phyloP scores from a whole-genome alignment of 2,888 invertebrate species.

The Cylloceria caligata region DNA sequence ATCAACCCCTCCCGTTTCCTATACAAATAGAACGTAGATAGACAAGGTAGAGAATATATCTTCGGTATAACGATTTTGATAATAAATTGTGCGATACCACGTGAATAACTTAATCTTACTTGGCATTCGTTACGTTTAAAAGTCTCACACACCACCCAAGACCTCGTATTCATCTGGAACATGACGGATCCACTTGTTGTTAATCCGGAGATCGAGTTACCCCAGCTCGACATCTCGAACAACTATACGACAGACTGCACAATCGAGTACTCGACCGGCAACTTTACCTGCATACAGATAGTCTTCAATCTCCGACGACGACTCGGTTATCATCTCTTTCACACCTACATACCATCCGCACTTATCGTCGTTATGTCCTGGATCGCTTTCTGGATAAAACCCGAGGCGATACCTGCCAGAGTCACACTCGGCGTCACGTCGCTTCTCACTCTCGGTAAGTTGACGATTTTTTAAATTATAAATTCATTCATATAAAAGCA shows the following conservation, averaged over 20 bases:
- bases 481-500: too few species aligned
- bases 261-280: slow-evolving; percentile 94
- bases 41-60: neutral
- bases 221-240: slow-evolving; percentile 94
- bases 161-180: slow-evolving; percentile 96
- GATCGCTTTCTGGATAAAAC: slow-evolving; percentile 98
- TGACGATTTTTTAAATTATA: slow-evolving; percentile 19
- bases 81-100: neutral
- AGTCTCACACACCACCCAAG: slow-evolving; percentile 96
- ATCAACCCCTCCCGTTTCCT: neutral
- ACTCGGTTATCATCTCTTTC: slow-evolving; percentile 95
- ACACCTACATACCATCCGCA: slow-evolving; percentile 96
- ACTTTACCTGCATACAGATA: slow-evolving; percentile 96
- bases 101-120: too few species aligned
- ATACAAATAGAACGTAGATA: slow-evolving; percentile 10
- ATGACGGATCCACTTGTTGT: slow-evolving; percentile 94
- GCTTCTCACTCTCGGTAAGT: slow-evolving; percentile 91
- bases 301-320: slow-evolving; percentile 94
- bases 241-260: slow-evolving; percentile 96
- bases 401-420: slow-evolving; percentile 95
- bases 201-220: slow-evolving; percentile 94
- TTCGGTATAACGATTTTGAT: neutral
- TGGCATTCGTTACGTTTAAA: too few species aligned
- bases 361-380: slow-evolving; percentile 97
- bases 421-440: slow-evolving; percentile 96